These are phyloP conservation scores for Tinea pellionella DNA, from an alignment of 2,888 invertebrate species.

Conservation along the genomic window DNA sequence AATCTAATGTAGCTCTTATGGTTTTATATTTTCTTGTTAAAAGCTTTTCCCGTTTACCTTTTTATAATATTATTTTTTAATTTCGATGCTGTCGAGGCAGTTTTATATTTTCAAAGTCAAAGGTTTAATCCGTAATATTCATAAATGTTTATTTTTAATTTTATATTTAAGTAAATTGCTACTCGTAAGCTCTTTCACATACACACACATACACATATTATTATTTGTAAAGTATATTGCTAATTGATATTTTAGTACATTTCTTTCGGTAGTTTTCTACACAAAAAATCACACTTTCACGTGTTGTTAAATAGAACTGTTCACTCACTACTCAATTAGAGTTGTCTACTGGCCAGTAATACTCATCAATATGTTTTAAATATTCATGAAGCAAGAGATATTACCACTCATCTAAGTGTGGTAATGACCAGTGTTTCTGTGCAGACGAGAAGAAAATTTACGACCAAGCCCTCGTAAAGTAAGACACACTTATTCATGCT, in stretches of 20 bases:
- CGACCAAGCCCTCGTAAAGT: constrained; percentile 4
- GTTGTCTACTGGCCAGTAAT: no score
- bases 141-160: not conserved
- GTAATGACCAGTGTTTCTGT: constrained; percentile 9
- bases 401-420: not conserved
- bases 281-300: no score
- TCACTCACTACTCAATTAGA: no score
- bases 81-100: not conserved
- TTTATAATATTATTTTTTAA: constrained; percentile 5
- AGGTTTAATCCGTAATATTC: not conserved
- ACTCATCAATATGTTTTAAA: not conserved
- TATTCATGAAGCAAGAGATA: not conserved
- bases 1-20: not conserved
- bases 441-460: not conserved
- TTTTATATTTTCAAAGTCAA: not conserved
- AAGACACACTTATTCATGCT: constrained; percentile 50
- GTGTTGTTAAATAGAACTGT: no score
- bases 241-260: no score
- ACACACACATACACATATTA: no score
- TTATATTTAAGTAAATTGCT: not conserved
- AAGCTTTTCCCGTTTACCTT: not conserved
- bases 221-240: no score
- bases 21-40: not conserved
- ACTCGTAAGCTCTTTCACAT: not conserved
- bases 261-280: no score